Evolutionary conservation across 1,140 invertebrate species (phyloP).

Genomic region (Anoplophora glabripennis): DNA sequence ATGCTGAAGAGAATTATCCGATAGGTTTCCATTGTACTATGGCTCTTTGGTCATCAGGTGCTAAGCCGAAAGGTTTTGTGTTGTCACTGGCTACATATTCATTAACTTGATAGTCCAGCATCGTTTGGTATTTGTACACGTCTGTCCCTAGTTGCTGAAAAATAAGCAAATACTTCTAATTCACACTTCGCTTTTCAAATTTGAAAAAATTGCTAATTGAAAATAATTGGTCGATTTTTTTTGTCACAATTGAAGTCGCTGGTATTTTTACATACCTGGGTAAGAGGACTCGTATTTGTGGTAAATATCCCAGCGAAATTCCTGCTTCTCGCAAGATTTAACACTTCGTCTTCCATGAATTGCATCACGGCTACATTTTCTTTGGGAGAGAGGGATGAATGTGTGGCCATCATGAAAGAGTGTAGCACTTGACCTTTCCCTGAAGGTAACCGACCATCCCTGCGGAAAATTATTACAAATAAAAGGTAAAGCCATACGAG

Average conservation of each 20-base stretch:
- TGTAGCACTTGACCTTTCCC: conserved; percentile 71
- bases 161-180: conserved; percentile 3
- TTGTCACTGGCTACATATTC: conserved; percentile 68
- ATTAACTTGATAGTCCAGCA: conserved; percentile 78
- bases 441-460: conserved; percentile 54
- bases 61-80: conserved; percentile 67
- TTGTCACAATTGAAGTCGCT: not conserved
- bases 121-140: conserved; percentile 74
- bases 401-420: conserved; percentile 84
- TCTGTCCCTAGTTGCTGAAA: conserved; percentile 74
- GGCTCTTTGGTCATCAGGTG: conserved; percentile 69
- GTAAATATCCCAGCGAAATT: conserved; percentile 75
- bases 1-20: not conserved
- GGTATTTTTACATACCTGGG: conserved; percentile 58
- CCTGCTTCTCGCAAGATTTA: conserved; percentile 61
- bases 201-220: not conserved
- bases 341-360: conserved; percentile 72
- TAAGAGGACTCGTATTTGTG: conserved; percentile 81
- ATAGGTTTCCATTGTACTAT: conserved; percentile 72
- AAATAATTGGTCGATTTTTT: not conserved
- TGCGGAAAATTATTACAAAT: conserved; percentile 9
- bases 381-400: conserved; percentile 57
- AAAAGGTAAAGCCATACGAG: too few species aligned
- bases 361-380: conserved; percentile 77
- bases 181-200: not conserved